Evolutionary conservation across 2,888 invertebrate species (phyloP).

Genomic region (Agonopterix heracliana): DNA sequence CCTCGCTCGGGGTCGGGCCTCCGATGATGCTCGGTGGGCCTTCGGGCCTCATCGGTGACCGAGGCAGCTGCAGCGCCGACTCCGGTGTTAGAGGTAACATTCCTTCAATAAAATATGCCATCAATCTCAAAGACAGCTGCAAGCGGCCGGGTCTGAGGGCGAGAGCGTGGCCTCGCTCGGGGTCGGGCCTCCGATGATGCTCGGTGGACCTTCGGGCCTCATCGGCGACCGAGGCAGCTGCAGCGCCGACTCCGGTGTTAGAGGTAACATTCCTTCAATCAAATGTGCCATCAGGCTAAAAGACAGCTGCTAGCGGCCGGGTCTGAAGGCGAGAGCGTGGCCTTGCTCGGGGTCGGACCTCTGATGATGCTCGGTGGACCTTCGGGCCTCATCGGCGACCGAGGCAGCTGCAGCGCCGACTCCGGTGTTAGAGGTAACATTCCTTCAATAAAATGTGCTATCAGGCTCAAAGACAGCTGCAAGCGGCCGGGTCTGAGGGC

Average conservation of each 20-base stretch:
- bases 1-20: slow-evolving; percentile 80
- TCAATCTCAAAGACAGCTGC: no score
- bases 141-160: not conserved
- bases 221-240: slow-evolving; percentile 86
- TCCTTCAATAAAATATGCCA: not conserved
- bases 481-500: no score
- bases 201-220: slow-evolving; percentile 66
- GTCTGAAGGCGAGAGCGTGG: not conserved
- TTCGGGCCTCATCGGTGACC: slow-evolving; percentile 76
- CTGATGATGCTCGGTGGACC: no score
- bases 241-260: slow-evolving; percentile 90
- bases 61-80: slow-evolving; percentile 91
- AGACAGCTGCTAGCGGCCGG: no score
- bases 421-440: no score
- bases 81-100: slow-evolving; percentile 83
- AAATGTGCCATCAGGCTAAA: not conserved
- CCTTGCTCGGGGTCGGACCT: no score
- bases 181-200: slow-evolving; percentile 78
- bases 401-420: no score
- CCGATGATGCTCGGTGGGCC: slow-evolving; percentile 77
- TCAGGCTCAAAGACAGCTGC: no score
- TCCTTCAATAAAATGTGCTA: no score
- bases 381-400: no score
- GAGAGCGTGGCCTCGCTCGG: slow-evolving; percentile 72
- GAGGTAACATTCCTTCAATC: slow-evolving; percentile 60